Conservation (phyloP, 2,113 vertebrate genomes). For the Chaetura pelagica region DNA sequence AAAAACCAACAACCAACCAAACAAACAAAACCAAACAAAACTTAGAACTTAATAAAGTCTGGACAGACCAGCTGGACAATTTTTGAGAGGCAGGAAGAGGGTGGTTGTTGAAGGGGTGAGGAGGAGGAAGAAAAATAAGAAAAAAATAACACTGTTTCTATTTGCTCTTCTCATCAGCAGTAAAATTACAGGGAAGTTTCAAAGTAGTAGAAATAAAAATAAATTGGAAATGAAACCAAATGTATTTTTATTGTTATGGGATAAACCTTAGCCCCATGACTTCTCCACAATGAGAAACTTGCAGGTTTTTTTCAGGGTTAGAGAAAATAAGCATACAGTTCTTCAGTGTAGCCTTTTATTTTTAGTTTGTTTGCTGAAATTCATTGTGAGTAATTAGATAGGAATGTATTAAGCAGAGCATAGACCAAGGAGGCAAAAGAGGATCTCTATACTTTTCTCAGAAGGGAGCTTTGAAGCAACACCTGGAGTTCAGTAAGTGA, state of each 20-base stretch:
- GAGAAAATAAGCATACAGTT: background rate
- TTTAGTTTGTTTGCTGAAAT: background rate
- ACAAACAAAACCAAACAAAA: background rate
- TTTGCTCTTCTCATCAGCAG: background rate
- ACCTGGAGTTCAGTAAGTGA: background rate
- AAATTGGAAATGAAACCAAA: background rate
- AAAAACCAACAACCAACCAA: background rate
- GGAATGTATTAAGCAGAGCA: background rate
- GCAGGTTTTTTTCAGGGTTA: background rate
- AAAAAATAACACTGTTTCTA: background rate
- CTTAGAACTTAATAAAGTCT: background rate
- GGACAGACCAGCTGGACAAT: background rate
- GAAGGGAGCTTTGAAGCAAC: background rate
- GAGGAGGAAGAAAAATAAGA: background rate
- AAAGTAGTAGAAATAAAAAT: background rate
- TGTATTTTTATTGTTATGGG: background rate
- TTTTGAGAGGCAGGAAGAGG: fast-evolving
- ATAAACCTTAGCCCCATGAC: background rate
- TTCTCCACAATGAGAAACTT: background rate
- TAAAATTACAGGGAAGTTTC: background rate
- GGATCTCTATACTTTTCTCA: background rate
- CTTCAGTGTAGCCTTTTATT: background rate
- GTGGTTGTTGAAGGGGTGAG: too few species aligned
- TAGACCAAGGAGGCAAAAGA: background rate
- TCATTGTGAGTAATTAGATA: background rate